Evolutionary conservation across 2,797 vertebrate genomes (phyloP), one percentile per base, ranked within the genome.

Genomic region (Gadopsis bispinosus): DNA sequence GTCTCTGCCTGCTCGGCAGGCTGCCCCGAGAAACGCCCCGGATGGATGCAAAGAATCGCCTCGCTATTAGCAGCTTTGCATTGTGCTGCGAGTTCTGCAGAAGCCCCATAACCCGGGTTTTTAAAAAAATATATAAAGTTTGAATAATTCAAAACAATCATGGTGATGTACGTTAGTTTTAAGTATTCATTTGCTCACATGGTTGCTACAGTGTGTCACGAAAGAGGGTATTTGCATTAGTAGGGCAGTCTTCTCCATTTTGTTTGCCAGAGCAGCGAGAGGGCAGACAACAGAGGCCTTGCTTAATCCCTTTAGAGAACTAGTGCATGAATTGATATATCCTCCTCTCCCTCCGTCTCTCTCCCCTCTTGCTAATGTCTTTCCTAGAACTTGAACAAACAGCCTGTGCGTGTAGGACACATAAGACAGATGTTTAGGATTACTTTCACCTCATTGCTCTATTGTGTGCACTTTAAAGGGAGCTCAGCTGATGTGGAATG

Each of bases 381-480:
- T 89, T 88, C 77, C 88, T 93, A 85, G 85, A 93, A 93, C 89
- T 90, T 89, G 92, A 95, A 93, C 94, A 94, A 95, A 95, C 93
- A 93, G 94, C 80, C 85, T 80, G 86, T 89, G 88, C 84, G 86
- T 93, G 93, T 92, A 90, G 89, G 92, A 92, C 94, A 90, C 87
- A 89, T 80, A 83, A 94, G 94, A 94, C 95, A 95, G 94, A 95
- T 95, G 95, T 96, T 95, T 87, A 87, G 94, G 92, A 95, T 95
- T 96, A 95, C 94, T 92, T 93, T 94, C 94, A 95, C 94, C 94
- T 95, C 94, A 84, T 90, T 91, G 95, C 94, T 94, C 94, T 85
- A 93, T 94, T 94, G 92, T 94, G 92, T 90, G 92, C 92, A 91
- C 93, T 95, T 93, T 93, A 82, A 82, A 93, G 91, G 88, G 88